phyloP scores from a whole-genome alignment of 2,888 invertebrate species.

The Altica lythri region DNA sequence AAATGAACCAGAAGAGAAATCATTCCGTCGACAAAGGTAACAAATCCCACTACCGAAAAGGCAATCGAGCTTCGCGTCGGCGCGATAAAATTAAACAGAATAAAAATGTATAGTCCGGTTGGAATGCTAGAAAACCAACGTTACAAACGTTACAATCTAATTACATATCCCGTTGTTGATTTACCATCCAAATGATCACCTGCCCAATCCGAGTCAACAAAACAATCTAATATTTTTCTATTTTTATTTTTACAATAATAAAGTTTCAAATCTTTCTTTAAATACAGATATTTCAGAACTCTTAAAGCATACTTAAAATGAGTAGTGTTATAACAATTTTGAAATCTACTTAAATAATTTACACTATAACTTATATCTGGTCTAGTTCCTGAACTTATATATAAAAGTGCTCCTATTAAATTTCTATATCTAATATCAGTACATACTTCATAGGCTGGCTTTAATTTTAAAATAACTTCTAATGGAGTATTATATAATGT shows the following conservation, averaged over 20 bases:
- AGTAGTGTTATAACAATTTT: constrained; percentile 3
- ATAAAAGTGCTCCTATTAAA: constrained; percentile 23
- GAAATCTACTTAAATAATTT: constrained; percentile 15
- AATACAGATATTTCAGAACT: constrained; percentile 23
- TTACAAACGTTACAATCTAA: no score
- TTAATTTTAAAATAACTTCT: constrained; percentile 23
- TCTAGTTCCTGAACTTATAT: constrained; percentile 23
- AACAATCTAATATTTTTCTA: constrained; percentile 11
- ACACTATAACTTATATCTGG: constrained; percentile 26
- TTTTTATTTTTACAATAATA: no score
- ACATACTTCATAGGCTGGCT: neutral
- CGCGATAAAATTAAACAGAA: no score
- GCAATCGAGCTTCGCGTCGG: no score
- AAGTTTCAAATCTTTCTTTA: constrained; percentile 28
- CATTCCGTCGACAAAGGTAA: no score
- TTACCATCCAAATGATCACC: constrained; percentile 28
- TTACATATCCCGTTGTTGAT: constrained; percentile 38
- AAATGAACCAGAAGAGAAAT: no score
- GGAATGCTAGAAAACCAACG: no score
- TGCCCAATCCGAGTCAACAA: constrained; percentile 31
- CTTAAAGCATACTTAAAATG: constrained; percentile 9
- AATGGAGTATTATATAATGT: constrained; percentile 28
- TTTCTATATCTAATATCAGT: constrained; percentile 20
- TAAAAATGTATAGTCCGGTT: no score
- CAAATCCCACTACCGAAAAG: no score